phyloP scores from a whole-genome alignment of 2,113 vertebrate species.

The Sigmodon hispidus region DNA sequence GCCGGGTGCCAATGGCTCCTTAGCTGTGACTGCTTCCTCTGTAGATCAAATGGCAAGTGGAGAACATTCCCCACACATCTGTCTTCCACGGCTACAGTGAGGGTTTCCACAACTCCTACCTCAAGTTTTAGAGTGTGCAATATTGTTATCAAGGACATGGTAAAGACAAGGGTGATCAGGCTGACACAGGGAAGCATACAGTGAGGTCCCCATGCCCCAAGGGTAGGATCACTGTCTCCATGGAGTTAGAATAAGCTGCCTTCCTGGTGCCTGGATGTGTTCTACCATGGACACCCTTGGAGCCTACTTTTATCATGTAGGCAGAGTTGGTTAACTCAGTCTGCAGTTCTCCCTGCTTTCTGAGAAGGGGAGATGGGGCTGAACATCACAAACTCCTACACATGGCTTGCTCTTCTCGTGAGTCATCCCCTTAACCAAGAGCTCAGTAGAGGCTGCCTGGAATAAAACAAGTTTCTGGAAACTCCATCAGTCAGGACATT shows the following conservation, averaged over 20 bases:
- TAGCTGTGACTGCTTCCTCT: not conserved
- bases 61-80: not conserved
- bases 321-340: not conserved
- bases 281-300: not conserved
- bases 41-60: not conserved
- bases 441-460: not conserved
- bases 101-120: not conserved
- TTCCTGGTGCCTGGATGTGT: not conserved
- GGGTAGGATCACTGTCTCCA: not conserved
- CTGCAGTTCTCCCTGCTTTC: not conserved
- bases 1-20: not conserved
- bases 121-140: not conserved
- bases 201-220: not conserved
- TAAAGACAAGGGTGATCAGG: not conserved
- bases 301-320: not conserved
- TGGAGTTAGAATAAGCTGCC: not conserved
- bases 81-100: not conserved
- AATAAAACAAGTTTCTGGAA: not conserved
- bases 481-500: not conserved
- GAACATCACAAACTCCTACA: not conserved
- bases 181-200: not conserved
- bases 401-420: not conserved
- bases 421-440: not conserved
- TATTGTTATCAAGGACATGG: not conserved
- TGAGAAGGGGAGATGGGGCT: not conserved